Percentiles rank a stretch among this genome's conserved stretches.
phyloP scores from a whole-genome alignment of 2,888 invertebrate species.

The Melanotus villosus region DNA sequence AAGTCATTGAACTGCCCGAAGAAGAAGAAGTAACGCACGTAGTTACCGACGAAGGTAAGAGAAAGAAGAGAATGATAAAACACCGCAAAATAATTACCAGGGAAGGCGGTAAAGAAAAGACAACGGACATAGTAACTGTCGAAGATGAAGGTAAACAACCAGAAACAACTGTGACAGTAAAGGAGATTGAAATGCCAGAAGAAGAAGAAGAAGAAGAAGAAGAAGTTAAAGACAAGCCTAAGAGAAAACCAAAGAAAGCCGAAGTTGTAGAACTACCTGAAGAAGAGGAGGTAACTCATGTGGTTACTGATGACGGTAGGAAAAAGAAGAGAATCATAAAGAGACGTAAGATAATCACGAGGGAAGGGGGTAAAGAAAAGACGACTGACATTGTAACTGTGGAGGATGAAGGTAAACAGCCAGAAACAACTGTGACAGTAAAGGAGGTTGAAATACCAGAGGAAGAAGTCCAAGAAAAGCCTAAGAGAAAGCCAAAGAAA shows the following conservation, averaged over 20 bases:
- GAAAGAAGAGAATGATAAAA: conserved; percentile 61
- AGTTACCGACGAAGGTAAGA: conserved; percentile 53
- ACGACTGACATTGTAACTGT: conserved; percentile 61
- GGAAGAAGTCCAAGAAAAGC: conserved; percentile 23
- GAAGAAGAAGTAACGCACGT: conserved; percentile 56
- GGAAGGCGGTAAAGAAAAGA: conserved; percentile 57
- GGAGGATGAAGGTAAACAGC: conserved; percentile 62
- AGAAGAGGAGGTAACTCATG: conserved; percentile 53
- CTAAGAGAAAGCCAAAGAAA: conserved; percentile 41
- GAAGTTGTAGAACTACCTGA: conserved; percentile 58
- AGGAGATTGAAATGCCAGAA: conserved; percentile 53
- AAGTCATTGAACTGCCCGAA: conserved; percentile 55
- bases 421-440: conserved; percentile 59
- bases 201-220: conserved; percentile 44
- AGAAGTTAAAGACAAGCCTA: conserved; percentile 40
- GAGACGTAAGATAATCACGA: conserved; percentile 59
- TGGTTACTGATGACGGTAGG: conserved; percentile 54
- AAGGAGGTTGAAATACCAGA: conserved; percentile 51
- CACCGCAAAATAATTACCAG: conserved; percentile 52
- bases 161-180: conserved; percentile 58
- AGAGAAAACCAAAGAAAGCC: conserved; percentile 32
- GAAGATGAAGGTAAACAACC: conserved; percentile 62
- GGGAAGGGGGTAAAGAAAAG: conserved; percentile 51
- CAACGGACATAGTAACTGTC: conserved; percentile 59
- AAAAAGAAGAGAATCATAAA: conserved; percentile 57